Conservation (phyloP, 2,797 vertebrate genomes). For the Pantherophis vulpinus region DNA sequence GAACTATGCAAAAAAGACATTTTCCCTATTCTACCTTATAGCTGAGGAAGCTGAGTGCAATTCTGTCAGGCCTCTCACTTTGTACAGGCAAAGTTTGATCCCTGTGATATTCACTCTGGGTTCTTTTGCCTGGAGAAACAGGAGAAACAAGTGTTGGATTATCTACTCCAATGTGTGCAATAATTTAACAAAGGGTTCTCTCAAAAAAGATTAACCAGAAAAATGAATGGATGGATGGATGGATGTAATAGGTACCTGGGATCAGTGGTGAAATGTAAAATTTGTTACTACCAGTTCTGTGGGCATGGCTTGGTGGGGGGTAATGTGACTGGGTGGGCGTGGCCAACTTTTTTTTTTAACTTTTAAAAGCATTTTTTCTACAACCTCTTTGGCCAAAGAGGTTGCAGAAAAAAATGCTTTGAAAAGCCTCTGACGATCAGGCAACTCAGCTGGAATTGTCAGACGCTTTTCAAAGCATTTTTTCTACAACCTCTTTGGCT, state of each 20-base stretch:
- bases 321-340: no score
- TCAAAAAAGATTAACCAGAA: background rate
- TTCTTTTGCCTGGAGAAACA: background rate
- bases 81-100: background rate
- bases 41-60: background rate
- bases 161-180: background rate
- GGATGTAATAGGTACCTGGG: background rate
- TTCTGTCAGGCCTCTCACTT: background rate
- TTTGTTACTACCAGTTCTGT: no score
- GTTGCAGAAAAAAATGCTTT: no score
- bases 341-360: no score
- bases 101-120: background rate
- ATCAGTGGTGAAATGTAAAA: background rate
- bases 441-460: no score
- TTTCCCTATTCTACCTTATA: background rate
- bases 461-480: no score
- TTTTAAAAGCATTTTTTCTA: no score
- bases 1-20: background rate
- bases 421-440: no score
- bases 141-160: background rate
- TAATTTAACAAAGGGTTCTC: background rate
- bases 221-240: background rate
- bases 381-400: no score
- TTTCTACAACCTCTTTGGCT: no score
- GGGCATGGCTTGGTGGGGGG: no score